phyloP scores from a whole-genome alignment of 2,113 vertebrate species.

The Baryphthengus martii region DNA sequence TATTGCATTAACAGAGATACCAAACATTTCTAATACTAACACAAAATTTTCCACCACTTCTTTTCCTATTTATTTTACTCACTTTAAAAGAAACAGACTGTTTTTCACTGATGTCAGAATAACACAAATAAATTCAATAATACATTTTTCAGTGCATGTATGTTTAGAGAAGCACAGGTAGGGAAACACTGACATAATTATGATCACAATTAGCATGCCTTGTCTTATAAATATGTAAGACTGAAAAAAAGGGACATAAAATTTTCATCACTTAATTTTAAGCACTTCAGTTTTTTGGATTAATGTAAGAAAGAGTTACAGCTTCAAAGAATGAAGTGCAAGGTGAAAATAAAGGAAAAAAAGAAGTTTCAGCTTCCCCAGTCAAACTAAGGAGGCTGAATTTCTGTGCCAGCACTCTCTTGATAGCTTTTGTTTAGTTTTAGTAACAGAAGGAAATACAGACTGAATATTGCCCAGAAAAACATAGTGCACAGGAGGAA shows the following conservation, averaged over 20 bases:
- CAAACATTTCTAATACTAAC: neutral
- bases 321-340: neutral
- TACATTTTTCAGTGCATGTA: neutral
- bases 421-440: neutral
- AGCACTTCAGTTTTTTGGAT: neutral
- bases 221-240: neutral
- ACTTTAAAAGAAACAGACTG: neutral
- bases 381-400: neutral
- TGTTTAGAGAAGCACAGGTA: neutral
- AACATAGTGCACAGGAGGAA: neutral
- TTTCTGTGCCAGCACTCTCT: neutral
- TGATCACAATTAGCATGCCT: neutral
- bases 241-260: neutral
- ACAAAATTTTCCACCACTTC: neutral
- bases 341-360: neutral
- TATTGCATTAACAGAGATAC: neutral
- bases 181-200: neutral
- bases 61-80: neutral
- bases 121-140: neutral
- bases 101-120: neutral
- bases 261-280: neutral
- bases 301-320: neutral
- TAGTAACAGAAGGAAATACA: neutral
- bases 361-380: neutral
- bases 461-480: neutral